Base-by-base conservation (phyloP, 2,113 vertebrate species). In the Myrmophylax atrothorax region DNA sequence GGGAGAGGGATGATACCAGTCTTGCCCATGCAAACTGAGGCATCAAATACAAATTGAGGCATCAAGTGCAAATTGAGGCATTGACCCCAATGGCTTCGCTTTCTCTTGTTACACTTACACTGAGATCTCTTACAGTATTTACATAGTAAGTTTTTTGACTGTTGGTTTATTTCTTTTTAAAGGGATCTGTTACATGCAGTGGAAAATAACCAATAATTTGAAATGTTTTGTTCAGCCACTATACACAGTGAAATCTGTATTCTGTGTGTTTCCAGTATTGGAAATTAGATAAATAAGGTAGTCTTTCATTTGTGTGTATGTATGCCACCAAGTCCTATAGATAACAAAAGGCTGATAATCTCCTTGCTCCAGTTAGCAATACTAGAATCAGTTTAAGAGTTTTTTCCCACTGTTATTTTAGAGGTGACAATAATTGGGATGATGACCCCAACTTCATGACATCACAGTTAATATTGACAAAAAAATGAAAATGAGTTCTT, bases 121-220 rank as follows among this genome's bases (percentile, higher is more conserved):
- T 26, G 70, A 33, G 4, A 52, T 10, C 4, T 79, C 25, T 64
- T 59, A 44, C 5, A 29, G 6, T 56, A 58, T 67, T 85, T 79
- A 62, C 3, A 49, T 3, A 31, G 2, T 18, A 25, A 72, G 4
- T 0, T 28, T 82, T 74, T 46, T 19, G 0, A 3, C 10, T 40
- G 10, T 44, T 46, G 62, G 1, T 56, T 80, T 44, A 12, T 75
- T 79, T 59, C 0, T 28, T 46, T 66, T 62, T 60, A 17, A 86
- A 84, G 44, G 3, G n/a, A 47, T 53, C 14, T 83, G 14, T 10
- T 35, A 77, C 46, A 5, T 49, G 60, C 8, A n/a, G 4, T 76
- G 31, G 38, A 14, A 89, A 87, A 56, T 35, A 49, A 8, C 16
- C 47, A 16, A 19, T 24, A 5, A 40, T 62, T 69, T 87, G 25